Conservation (phyloP, 2,797 vertebrate species). For the Pelochelys cantorii region DNA sequence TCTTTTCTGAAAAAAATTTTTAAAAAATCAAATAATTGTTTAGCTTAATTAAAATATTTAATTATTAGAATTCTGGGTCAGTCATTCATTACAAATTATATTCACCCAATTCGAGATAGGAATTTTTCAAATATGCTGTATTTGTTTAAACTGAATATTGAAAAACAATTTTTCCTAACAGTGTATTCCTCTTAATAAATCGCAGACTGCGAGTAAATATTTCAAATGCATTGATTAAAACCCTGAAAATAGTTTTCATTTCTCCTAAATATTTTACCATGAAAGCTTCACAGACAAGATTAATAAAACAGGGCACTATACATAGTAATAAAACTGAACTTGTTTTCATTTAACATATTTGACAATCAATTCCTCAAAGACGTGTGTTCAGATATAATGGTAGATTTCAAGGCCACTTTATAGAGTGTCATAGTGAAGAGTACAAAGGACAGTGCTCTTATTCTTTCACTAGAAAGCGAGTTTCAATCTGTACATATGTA, state of each 20-base stretch:
- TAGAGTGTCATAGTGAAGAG: neutral
- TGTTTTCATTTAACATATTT: neutral
- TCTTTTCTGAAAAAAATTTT: constrained; percentile 86
- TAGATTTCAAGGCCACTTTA: neutral
- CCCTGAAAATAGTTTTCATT: neutral
- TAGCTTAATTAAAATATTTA: neutral
- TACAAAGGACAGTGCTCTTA: neutral
- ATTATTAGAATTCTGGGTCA: neutral
- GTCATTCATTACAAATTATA: neutral
- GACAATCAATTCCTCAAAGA: neutral
- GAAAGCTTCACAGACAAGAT: neutral
- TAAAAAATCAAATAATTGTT: neutral
- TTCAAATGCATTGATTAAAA: neutral
- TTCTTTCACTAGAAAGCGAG: neutral
- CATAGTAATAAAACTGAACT: neutral
- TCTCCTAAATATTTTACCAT: neutral
- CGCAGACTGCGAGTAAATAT: neutral
- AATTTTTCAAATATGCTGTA: neutral
- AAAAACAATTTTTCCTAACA: neutral
- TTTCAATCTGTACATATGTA: neutral
- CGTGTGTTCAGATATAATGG: neutral
- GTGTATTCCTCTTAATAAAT: neutral
- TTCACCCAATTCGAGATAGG: fast-evolving
- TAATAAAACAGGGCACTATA: neutral
- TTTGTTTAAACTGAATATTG: neutral